A percentile compares a stretch with the other conserved stretches of the same genome.
phyloP scores from a whole-genome alignment of 30 jellyfish, hydroid and myxozoan species.

The Nemopilema nomurai region DNA sequence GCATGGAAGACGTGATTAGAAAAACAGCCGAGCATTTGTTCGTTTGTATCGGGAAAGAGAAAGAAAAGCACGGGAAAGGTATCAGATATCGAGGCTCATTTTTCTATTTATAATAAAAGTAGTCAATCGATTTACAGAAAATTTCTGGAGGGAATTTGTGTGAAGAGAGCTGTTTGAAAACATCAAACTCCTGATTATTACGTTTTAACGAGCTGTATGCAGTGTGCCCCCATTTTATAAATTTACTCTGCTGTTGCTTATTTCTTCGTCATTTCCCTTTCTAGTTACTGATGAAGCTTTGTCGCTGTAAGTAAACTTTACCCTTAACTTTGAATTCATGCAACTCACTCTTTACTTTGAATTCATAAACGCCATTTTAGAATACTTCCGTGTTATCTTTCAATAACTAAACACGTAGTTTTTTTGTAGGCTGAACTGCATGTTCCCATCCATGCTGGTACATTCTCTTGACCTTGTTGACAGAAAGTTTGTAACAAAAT shows the following conservation, averaged over 20 bases:
- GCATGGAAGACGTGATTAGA: conserved; percentile 12
- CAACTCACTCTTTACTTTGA: not conserved
- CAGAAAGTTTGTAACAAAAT: conserved; percentile 44
- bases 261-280: not conserved
- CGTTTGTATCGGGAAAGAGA: conserved; percentile 20
- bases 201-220: too few species aligned
- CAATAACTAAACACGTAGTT: not conserved
- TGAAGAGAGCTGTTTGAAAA: too few species aligned
- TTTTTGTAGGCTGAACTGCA: conserved; percentile 41
- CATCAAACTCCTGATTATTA: too few species aligned
- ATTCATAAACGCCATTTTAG: not conserved
- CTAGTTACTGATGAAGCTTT: conserved; percentile 58
- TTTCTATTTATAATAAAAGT: not conserved
- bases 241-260: too few species aligned
- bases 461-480: conserved; percentile 66
- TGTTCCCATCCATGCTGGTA: conserved; percentile 56
- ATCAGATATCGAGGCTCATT: not conserved
- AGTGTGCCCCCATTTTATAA: too few species aligned
- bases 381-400: not conserved
- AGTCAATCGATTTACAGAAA: too few species aligned
- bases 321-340: not conserved
- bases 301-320: conserved; percentile 32
- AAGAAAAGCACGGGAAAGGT: conserved; percentile 42
- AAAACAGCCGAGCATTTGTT: conserved; percentile 21
- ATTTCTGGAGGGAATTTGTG: too few species aligned